phyloP scores from a whole-genome alignment of 2,797 vertebrate species.

The Florisuga fusca region DNA sequence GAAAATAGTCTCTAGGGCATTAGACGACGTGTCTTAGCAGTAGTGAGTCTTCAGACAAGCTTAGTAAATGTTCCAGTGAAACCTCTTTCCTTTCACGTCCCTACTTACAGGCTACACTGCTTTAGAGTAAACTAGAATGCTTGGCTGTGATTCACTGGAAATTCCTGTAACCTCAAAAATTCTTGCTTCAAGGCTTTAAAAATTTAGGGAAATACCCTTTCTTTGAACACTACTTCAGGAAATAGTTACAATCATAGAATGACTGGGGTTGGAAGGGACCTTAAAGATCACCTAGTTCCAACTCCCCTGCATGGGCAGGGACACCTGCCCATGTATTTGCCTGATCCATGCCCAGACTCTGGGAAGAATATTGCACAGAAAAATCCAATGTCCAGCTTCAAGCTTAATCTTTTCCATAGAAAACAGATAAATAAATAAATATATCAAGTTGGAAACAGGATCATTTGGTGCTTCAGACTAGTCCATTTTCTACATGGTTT shows the following conservation, averaged over 20 bases:
- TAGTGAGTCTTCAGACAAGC: background rate
- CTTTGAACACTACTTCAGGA: background rate
- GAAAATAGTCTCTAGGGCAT: background rate
- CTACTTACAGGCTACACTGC: background rate
- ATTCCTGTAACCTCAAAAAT: background rate
- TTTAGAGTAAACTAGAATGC: background rate
- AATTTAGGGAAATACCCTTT: background rate
- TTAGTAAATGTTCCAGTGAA: background rate
- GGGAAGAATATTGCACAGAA: background rate
- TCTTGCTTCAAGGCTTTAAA: background rate
- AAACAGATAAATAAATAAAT: background rate
- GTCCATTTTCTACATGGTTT: background rate
- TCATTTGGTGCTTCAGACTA: background rate
- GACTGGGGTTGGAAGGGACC: too few relatives aligned
- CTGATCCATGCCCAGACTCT: background rate
- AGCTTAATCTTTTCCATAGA: background rate
- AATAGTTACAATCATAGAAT: background rate
- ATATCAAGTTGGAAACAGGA: background rate
- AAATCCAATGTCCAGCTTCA: background rate
- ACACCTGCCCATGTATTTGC: background rate
- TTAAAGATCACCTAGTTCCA: too few relatives aligned
- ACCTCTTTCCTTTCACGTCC: background rate
- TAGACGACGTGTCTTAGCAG: background rate
- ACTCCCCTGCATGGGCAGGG: too few relatives aligned
- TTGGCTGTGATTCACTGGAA: background rate